Base-by-base conservation (phyloP, 2,888 invertebrate species). In the Apoderus coryli region DNA sequence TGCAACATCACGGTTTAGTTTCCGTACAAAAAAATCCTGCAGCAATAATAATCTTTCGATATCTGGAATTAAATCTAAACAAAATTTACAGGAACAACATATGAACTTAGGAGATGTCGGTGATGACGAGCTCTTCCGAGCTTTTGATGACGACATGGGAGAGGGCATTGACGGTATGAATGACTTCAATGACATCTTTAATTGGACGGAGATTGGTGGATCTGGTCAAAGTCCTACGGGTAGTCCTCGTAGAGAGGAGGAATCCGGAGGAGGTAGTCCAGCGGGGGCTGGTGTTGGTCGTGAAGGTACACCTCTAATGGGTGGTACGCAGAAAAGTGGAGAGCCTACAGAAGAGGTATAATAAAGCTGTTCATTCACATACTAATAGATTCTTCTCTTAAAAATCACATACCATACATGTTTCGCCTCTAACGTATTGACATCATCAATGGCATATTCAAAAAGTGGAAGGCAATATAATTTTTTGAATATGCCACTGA, bases 151-250 rank as follows among this genome's bases (percentile, higher is more conserved):
- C 23, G 52, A 52, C 35, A 49, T 49, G 47, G 38, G 47, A 4
- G 52, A 47, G 26, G 49, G 46, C 10, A 70, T 71, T 53, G 77
- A 76, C 48, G 72, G 72, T 48, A 69, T 72, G 70, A 69, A 74
- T 44, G 77, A 78, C 46, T 69, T 76, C 46, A 74, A 72, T 37
- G 86, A 84, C 55, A 75, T 86, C 53, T 81, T 88, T 59, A 72
- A 69, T 47, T 76, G 76, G 76, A 65, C 66, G 3, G 72, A 71
- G 32, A 53, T 63, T 9, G 66, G 63, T 4, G 64, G 64, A 5
- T 63, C 67, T 14, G 63, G 63, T 10, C 65, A 65, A 31, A 70
- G 71, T 43, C 76, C 75, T 16, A 50, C 50, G 7, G 54, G 48
- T n/a, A 45, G 44, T 24, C 45, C 45, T 2, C 31, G 45, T 10